Conservation (phyloP, 2,113 vertebrate genomes). For the Corydoras maculifer region DNA sequence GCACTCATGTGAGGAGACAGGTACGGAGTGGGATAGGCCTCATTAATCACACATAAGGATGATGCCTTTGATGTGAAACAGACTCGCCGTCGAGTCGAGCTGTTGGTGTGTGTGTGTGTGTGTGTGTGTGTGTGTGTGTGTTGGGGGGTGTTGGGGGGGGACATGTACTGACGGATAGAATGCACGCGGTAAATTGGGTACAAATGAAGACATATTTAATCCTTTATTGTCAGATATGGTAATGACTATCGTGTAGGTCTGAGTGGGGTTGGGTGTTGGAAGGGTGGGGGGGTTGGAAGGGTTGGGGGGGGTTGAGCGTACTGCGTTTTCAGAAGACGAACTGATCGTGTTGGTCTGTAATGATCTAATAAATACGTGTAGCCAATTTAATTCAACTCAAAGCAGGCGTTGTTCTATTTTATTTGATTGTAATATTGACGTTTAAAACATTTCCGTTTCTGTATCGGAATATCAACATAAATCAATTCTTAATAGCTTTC, state of each 20-base stretch:
- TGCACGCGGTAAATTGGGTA: slow-evolving; percentile 60
- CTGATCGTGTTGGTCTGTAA: no score
- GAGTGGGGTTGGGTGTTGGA: no score
- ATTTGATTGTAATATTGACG: no score
- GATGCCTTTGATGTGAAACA: slow-evolving; percentile 71
- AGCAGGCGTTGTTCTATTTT: no score
- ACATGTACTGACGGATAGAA: slow-evolving; percentile 63
- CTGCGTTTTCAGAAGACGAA: no score
- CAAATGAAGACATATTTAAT: slow-evolving; percentile 55
- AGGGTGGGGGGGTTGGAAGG: no score
- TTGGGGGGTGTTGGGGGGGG: not conserved
- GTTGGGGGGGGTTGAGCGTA: no score
- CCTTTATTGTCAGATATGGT: slow-evolving; percentile 17
- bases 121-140: slow-evolving; percentile 5
- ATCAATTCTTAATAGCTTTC: no score
- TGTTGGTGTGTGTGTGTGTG: slow-evolving; percentile 2
- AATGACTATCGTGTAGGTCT: slow-evolving; percentile 2
- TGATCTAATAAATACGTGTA: no score
- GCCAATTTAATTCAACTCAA: no score
- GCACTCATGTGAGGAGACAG: not conserved
- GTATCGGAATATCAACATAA: no score
- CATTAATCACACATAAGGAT: slow-evolving; percentile 63
- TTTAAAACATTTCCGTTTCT: no score
- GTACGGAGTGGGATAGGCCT: slow-evolving; percentile 39
- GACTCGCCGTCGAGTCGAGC: slow-evolving; percentile 52